Base-by-base conservation (phyloP, 2,113 vertebrate genomes). In the Nestor notabilis region DNA sequence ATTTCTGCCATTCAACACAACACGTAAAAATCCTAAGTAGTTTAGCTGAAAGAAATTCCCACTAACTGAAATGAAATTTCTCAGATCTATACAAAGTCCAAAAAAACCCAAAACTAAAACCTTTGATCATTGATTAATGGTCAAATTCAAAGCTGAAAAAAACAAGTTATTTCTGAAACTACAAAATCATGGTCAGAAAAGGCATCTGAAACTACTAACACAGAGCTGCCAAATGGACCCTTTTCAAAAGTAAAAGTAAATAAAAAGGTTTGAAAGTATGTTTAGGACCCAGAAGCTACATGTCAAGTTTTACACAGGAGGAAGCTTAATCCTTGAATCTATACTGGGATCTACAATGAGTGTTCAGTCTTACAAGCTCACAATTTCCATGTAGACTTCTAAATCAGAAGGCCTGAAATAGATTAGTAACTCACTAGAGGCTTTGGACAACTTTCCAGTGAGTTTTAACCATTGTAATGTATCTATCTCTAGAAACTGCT, bases 301-400 rank as follows among this genome's bases (percentile, higher is more conserved):
- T 55, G 60, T 64, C 88, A 95, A 90, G 65, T 89, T 83, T 90
- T 69, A 84, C 70, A 81, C 24, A 71, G 21, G 41, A 75, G 19
- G 41, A 61, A 94, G 86, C 20, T 78, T 93, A 83, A 95, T 88
- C 79, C 83, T 80, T 63, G 29, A 90, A 80, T 35, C 17, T 94
- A 46, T 60, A 80, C 2, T 94, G 50, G 37, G 68, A 88, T 49
- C 53, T 66, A 83, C 46, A 83, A n/a, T 7, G 33, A 78, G 8
- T 31, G 15, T 52, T 77, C 41, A 69, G 13, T 69, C 39, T 80
- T 76, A 77, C 77, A 78, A 92, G 23, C 46, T 78, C 76, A 74
- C 7, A 66, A 63, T 96, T 96, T 94, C 78, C 79, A 60, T 20
- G n/a, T 2, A 87, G 63, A 83, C 79, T 49, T 88, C 83, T 70